Evolutionary conservation across 2,888 invertebrate genomes (phyloP), one percentile per base, ranked within the genome.

Genomic region (Callimorpha dominula): DNA sequence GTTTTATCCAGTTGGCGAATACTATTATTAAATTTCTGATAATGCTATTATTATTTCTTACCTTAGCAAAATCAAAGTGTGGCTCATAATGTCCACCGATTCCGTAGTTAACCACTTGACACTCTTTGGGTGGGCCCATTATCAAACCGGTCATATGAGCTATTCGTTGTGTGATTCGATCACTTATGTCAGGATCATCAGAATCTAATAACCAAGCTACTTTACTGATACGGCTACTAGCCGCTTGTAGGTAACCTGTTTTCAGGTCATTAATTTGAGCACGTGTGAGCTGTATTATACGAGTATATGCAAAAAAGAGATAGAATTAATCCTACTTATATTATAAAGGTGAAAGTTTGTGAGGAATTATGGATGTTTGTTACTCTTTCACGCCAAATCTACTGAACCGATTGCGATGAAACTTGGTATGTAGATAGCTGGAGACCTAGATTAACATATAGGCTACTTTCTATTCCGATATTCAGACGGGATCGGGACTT

Each of bases 71-170:
- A 91, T 98, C 99, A 93, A 97, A 99, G 94, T 99, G 99, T 17
- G 99, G 99, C 89, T 99, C 99, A 92, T 99, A 99, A 91, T 99
- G 99, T 0, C 99, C 99, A 5, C 99, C 99, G 81, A 99, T 98
- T 43, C 99, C 99, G 92, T 99, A 99, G 96, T 99, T 99, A 78
- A 99, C 99, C 66, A 99, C 99, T 95, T 99, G 99, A 81, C 99
- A 96, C 89, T 99, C 99, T 92, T 99, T 99, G 0, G 99, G 99
- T 0, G 99, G 98, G 15, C 96, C 95, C 96, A 99, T 97, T 67
- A 97, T 97, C 78, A 99, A 96, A 15, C 98, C 98, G 1, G 99
- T 98, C 96, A 99, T 97, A 89, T 98, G 97, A 69, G 97, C 97
- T 4, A 99, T 97, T 70, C 99, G 96, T 76, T 96, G 96, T 71